phyloP scores from a whole-genome alignment of 2,113 vertebrate genomes.

The Fulmarus glacialis region DNA sequence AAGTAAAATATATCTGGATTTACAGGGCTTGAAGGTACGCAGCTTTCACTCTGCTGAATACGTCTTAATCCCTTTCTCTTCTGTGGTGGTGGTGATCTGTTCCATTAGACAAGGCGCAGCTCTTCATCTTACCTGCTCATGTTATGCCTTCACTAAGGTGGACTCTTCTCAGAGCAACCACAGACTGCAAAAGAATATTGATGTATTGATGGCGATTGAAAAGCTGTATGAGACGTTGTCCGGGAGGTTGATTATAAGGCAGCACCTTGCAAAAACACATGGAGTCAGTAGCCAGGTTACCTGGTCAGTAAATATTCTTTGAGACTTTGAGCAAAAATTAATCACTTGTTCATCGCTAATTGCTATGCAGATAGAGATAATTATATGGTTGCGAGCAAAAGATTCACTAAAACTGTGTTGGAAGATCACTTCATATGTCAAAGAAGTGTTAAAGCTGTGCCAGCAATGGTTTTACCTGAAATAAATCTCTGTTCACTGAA shows the following conservation, averaged over 20 bases:
- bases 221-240: not conserved
- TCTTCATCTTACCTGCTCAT: not conserved
- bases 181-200: not conserved
- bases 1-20: not conserved
- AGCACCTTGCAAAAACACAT: not conserved
- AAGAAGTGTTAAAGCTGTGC: not conserved
- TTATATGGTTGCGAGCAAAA: not conserved
- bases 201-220: not conserved
- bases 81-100: not conserved
- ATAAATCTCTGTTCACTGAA: not conserved
- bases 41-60: not conserved
- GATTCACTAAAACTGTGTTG: not conserved
- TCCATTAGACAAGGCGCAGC: not conserved
- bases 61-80: not conserved
- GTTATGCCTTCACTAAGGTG: not conserved
- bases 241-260: not conserved
- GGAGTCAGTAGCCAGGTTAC: not conserved
- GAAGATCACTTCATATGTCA: not conserved
- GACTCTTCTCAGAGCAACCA: not conserved
- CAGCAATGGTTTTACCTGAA: not conserved
- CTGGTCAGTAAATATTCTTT: not conserved
- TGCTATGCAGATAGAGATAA: not conserved
- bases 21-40: not conserved
- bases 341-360: not conserved
- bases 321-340: not conserved